phyloP scores from a whole-genome alignment of 2,888 invertebrate genomes.

The Imbricaverruca yamaguchii region DNA sequence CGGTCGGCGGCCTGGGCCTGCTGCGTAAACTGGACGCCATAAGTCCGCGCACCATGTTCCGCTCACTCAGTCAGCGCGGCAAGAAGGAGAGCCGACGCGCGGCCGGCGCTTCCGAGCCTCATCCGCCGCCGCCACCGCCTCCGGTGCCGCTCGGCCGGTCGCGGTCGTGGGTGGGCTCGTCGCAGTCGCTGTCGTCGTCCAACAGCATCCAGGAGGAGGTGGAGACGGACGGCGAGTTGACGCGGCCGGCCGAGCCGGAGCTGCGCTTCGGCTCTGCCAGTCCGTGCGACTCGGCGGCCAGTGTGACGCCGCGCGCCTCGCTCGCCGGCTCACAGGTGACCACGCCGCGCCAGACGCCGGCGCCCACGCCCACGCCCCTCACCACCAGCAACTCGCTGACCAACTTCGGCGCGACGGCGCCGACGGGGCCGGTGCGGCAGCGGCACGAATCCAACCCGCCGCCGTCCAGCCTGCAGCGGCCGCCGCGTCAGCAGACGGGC shows the following conservation, averaged over 20 bases:
- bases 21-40: conserved; percentile 14
- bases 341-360: conserved; percentile 18
- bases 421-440: conserved; percentile 6
- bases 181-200: conserved; percentile 1
- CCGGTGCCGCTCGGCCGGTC: not conserved
- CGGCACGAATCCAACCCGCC: conserved; percentile 19
- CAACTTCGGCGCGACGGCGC: not conserved
- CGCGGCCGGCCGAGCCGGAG: not conserved
- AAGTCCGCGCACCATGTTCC: conserved; percentile 12
- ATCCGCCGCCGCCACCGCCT: not conserved
- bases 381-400: conserved; percentile 17
- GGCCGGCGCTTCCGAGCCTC: not conserved
- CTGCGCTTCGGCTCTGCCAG: conserved; percentile 2
- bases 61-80: conserved; percentile 11
- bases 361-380: conserved; percentile 5
- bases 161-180: not conserved
- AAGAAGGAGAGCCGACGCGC: not conserved
- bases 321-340: conserved; percentile 8
- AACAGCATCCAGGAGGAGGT: conserved; percentile 17
- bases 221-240: not conserved
- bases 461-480: not conserved
- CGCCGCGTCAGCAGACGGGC: not conserved
- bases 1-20: not conserved
- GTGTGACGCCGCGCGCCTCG: conserved; percentile 8
- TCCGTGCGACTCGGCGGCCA: not conserved